phyloP scores from a whole-genome alignment of 2,113 vertebrate species.

The Myotis davidii region DNA sequence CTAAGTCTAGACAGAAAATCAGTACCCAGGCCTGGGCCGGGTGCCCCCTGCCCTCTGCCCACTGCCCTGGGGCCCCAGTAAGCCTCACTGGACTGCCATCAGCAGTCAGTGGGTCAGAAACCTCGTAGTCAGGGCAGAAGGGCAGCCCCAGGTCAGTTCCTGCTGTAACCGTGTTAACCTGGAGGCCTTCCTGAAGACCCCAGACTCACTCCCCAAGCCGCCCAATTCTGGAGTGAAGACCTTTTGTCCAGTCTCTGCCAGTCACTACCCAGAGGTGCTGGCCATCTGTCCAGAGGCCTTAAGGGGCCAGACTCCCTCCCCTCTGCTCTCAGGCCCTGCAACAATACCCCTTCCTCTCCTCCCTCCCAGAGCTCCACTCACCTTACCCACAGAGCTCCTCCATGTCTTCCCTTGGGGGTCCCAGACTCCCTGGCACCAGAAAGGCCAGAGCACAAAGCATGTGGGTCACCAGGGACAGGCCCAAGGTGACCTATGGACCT shows the following conservation, averaged over 20 bases:
- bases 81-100: background rate
- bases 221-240: background rate
- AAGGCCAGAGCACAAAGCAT: background rate
- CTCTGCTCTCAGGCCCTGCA: background rate
- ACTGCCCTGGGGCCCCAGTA: background rate
- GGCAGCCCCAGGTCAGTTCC: background rate
- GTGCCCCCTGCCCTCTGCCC: background rate
- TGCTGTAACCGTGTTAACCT: rapidly evolving
- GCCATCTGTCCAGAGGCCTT: background rate
- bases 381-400: no score
- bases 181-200: background rate
- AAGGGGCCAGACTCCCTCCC: no score
- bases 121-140: background rate
- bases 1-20: background rate
- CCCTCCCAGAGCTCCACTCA: background rate
- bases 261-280: background rate
- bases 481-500: no score
- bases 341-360: background rate
- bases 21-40: background rate
- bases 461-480: background rate
- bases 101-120: rapidly evolving
- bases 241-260: background rate
- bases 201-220: background rate
- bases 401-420: background rate
- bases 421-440: background rate